A percentile compares a stretch with the other conserved stretches of the same genome.
These are phyloP conservation scores for Bufo bufo DNA, from an alignment of 2,113 vertebrate species.

Conservation along the genomic window DNA sequence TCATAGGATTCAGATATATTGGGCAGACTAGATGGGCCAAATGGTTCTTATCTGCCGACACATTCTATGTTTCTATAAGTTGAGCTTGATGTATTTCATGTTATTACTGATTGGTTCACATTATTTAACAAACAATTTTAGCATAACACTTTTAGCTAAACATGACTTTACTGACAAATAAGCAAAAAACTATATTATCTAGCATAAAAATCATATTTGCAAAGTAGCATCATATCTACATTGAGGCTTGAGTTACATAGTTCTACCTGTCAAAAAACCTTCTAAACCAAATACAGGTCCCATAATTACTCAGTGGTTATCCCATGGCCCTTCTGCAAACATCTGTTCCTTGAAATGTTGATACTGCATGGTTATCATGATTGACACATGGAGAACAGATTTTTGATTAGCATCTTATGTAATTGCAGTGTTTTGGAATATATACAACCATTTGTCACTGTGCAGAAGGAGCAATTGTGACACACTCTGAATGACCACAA, in stretches of 20 bases:
- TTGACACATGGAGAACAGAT: slow-evolving; percentile 29
- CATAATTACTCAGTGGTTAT: slow-evolving; percentile 25
- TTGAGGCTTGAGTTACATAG: slow-evolving; percentile 32
- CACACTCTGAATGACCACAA: background rate
- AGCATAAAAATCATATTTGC: background rate
- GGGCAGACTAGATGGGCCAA: too few species aligned
- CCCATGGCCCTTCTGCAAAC: slow-evolving; percentile 39
- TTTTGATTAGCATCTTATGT: slow-evolving; percentile 37
- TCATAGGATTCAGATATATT: too few species aligned
- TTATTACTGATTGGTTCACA: too few species aligned
- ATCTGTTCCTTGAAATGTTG: slow-evolving; percentile 35
- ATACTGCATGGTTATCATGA: slow-evolving; percentile 25
- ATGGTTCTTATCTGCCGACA: too few species aligned
- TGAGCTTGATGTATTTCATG: too few species aligned
- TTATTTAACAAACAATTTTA: too few species aligned
- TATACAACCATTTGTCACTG: slow-evolving; percentile 25
- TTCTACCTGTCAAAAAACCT: slow-evolving; percentile 77
- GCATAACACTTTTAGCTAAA: too few species aligned
- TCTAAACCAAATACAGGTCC: slow-evolving; percentile 10
- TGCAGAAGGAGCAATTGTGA: background rate
- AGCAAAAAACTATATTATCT: too few species aligned
- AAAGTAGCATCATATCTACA: background rate
- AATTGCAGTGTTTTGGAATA: slow-evolving; percentile 26
- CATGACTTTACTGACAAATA: background rate
- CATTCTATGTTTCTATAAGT: too few species aligned